A percentile compares a stretch with the other conserved stretches of the same genome.
Conservation (phyloP, 2,113 vertebrate genomes). For the Mola mola region DNA sequence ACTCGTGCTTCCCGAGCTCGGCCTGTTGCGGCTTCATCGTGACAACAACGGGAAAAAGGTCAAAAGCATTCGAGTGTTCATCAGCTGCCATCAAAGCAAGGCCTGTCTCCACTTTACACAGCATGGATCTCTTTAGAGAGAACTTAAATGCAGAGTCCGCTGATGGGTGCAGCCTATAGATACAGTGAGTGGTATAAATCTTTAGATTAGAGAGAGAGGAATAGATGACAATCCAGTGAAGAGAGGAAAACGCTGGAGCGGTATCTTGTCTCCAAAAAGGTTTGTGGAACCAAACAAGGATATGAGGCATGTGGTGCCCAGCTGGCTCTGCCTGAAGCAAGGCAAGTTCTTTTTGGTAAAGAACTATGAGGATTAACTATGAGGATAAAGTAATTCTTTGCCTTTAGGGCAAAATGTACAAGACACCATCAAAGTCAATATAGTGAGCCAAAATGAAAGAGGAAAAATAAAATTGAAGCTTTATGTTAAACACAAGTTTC, state of each 20-base stretch:
- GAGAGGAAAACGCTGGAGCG: conserved; percentile 38
- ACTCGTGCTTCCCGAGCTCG: conserved; percentile 14
- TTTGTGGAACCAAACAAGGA: conserved; percentile 34
- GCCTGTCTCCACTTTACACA: conserved; percentile 67
- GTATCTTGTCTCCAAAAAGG: conserved; percentile 44
- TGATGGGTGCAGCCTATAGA: conserved; percentile 32
- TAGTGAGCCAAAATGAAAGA: not conserved
- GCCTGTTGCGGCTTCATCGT: conserved; percentile 35
- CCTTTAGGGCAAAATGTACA: conserved; percentile 7
- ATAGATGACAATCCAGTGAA: conserved; percentile 45
- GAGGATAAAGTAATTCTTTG: conserved; percentile 7
- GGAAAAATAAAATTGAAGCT: not conserved
- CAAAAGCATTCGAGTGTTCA: conserved; percentile 67
- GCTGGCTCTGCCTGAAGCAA: conserved; percentile 57
- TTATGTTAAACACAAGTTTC: not conserved
- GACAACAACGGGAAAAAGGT: conserved; percentile 64
- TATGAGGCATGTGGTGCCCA: conserved; percentile 73
- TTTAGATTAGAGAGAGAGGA: conserved; percentile 46
- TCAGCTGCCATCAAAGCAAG: conserved; percentile 49
- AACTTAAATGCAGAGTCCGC: conserved; percentile 53
- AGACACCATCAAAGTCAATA: not conserved
- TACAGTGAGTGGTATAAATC: conserved; percentile 44
- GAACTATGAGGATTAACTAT: conserved; percentile 7
- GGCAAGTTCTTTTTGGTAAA: conserved; percentile 27
- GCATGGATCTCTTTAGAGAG: conserved; percentile 46